Evolutionary conservation across 2,797 vertebrate species (phyloP).

Genomic region (Amblyopsis hoosieri): DNA sequence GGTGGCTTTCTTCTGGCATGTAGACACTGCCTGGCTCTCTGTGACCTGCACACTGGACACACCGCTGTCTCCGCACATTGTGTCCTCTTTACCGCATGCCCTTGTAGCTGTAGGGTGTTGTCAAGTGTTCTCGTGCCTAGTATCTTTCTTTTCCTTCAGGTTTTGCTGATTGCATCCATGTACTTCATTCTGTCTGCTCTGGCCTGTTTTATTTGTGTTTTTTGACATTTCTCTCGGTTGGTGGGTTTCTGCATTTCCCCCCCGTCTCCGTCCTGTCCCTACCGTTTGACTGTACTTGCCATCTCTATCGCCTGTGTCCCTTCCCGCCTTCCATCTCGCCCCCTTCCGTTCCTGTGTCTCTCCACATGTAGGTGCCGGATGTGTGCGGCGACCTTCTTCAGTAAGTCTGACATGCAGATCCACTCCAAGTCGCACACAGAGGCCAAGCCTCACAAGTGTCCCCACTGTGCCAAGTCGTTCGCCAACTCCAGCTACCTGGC

Average conservation of each 20-base stretch:
- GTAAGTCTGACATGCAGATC: constrained; percentile 99
- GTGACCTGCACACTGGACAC: constrained; percentile 44
- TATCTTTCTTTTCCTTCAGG: constrained; percentile 30
- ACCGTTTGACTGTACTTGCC: constrained; percentile 26
- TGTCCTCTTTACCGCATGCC: constrained; percentile 46
- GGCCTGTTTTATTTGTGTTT: constrained; percentile 43
- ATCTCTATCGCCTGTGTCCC: constrained; percentile 32
- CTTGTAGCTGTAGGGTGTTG: constrained; percentile 33
- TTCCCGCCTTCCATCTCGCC: constrained; percentile 58
- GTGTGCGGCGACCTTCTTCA: constrained; percentile 99
- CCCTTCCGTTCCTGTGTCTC: constrained; percentile 78
- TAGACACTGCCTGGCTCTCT: constrained; percentile 37
- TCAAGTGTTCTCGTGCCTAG: no score
- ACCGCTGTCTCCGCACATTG: constrained; percentile 31
- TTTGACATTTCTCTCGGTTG: constrained; percentile 43
- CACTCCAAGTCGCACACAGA: constrained; percentile 99
- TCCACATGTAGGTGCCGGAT: constrained; percentile 96
- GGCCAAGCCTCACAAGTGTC: constrained; percentile 99
- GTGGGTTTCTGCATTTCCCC: constrained; percentile 20
- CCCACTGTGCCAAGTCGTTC: constrained; percentile 99
- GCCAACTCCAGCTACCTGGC: constrained; percentile 99
- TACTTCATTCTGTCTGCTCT: constrained; percentile 43
- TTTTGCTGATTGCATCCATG: constrained; percentile 49
- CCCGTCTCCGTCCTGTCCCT: constrained; percentile 8
- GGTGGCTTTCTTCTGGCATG: constrained; percentile 24